A percentile compares a stretch with the other conserved stretches of the same genome.
These are phyloP conservation scores for Tenthredo mesomela DNA, from an alignment of 2,888 invertebrate genomes.

Conservation along the genomic window DNA sequence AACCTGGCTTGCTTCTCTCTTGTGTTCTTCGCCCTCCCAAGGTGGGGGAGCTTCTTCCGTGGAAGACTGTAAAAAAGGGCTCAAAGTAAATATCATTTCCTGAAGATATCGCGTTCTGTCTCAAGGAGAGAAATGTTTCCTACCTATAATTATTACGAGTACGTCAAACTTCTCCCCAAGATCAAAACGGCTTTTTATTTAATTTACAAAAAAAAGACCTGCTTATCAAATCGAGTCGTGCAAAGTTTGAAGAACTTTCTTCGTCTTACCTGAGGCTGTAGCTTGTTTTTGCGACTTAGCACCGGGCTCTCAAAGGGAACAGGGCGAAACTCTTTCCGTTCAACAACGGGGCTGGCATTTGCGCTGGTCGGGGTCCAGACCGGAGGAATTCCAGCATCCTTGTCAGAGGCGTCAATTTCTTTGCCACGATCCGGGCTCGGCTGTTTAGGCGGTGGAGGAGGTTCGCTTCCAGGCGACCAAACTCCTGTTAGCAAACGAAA, in stretches of 20 bases:
- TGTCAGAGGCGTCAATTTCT: constrained; percentile 78
- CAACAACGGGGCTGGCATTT: constrained; percentile 86
- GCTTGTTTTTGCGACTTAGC: constrained; percentile 80
- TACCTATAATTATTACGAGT: too few relatives aligned
- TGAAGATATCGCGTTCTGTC: not conserved
- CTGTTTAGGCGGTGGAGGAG: constrained; percentile 74
- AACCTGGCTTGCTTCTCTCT: constrained; percentile 55
- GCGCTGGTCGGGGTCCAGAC: constrained; percentile 90
- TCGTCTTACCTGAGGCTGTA: constrained; percentile 70
- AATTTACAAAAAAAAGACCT: not conserved
- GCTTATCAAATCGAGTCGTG: not conserved
- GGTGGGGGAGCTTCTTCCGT: constrained; percentile 51
- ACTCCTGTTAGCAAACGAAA: constrained; percentile 75
- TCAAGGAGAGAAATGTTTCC: not conserved
- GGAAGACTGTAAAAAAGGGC: constrained; percentile 41
- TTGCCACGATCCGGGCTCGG: constrained; percentile 77
- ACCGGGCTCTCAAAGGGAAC: constrained; percentile 87
- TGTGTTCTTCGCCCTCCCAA: constrained; percentile 63
- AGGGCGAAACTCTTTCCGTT: constrained; percentile 89
- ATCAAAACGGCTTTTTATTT: not conserved
- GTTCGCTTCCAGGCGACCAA: constrained; percentile 82
- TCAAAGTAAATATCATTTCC: not conserved
- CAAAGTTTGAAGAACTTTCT: constrained; percentile 10
- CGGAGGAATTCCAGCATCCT: constrained; percentile 83
- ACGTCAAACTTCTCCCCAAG: not conserved